Conservation (phyloP, 2,888 invertebrate genomes). For the Ormia ochracea region DNA sequence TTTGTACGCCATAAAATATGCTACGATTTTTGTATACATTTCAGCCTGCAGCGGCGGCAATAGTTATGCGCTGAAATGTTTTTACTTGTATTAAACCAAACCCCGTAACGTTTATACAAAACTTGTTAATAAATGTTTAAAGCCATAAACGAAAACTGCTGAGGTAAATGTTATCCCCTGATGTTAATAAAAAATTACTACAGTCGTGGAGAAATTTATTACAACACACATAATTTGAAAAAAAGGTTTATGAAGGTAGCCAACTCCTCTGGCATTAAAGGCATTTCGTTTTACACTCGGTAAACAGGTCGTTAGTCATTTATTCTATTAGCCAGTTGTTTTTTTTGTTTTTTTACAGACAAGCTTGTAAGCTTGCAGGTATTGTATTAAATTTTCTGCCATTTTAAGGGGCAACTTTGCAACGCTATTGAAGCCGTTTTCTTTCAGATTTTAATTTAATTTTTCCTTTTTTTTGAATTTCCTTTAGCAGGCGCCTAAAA, state of each 20-base stretch:
- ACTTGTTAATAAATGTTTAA: slow-evolving; percentile 54
- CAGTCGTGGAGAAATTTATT: slow-evolving; percentile 3
- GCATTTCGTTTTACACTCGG: too few relatives aligned
- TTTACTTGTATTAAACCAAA: not conserved
- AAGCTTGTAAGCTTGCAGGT: too few relatives aligned
- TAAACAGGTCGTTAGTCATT: too few relatives aligned
- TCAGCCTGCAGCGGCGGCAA: slow-evolving; percentile 30
- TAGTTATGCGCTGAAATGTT: slow-evolving; percentile 21
- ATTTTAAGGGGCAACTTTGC: too few relatives aligned
- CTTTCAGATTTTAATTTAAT: slow-evolving; percentile 18
- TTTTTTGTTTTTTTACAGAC: too few relatives aligned
- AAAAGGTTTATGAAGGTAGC: too few relatives aligned
- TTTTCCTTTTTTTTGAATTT: slow-evolving; percentile 4
- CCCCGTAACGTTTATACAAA: not conserved
- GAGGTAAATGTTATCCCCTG: slow-evolving; percentile 8
- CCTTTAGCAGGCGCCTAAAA: slow-evolving; percentile 49
- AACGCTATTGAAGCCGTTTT: too few relatives aligned
- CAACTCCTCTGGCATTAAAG: too few relatives aligned
- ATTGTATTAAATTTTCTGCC: too few relatives aligned
- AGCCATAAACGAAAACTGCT: slow-evolving; percentile 38
- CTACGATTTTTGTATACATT: slow-evolving; percentile 7
- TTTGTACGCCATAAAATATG: slow-evolving; percentile 46
- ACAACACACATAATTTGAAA: not conserved
- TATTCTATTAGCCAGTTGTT: too few relatives aligned
- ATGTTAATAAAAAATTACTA: not conserved